Base-by-base conservation (phyloP, 2,888 invertebrate genomes). In the Hirudinaria manillensis region DNA sequence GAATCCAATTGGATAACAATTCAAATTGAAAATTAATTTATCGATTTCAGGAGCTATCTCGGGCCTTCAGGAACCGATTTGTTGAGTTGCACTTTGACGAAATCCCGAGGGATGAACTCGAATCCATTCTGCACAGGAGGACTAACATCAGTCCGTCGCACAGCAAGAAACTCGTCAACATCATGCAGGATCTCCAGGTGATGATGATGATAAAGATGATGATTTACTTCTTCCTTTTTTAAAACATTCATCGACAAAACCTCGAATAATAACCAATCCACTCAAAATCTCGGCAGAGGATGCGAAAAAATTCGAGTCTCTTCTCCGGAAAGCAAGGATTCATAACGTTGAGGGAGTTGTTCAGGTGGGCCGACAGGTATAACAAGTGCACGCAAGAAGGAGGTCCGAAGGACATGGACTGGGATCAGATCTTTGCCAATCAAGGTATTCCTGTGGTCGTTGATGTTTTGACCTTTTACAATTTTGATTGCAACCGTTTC, bases 51-150 rank as follows among this genome's bases (percentile, higher is more conserved):
- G 92, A 93, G n/a, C 86, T 99, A 6, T 98, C 98, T 0, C 89
- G 98, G 79, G 99, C 99, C 0, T 98, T 99, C 82, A 90, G 97
- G 81, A 99, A 99, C 85, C 89, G 98, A 79, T 99, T 99, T 85
- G 92, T 99, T 10, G 97, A 99, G 84, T 87, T 99, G 3, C 96
- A 98, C 85, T 98, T 98, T 84, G 92, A 93, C 82, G 94, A 95
- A 84, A 94, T 99, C 82, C 98, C 98, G 0, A 83, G 82, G 76
- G 84, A 86, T 0, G 99, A 99, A 83, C 86, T 99, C 76, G 92
- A 93, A 85, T 89, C 88, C 0, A 98, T 98, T 83, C 87, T 98
- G 68, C 92, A 95, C 80, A 88, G 92, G 83, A 89, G 94, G 78
- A 97, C 97, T 84, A 89, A 90, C 53, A 90, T 70, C 38, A 36